Base-by-base conservation (phyloP, 1,140 invertebrate species). In the Meteorus sp. region DNA sequence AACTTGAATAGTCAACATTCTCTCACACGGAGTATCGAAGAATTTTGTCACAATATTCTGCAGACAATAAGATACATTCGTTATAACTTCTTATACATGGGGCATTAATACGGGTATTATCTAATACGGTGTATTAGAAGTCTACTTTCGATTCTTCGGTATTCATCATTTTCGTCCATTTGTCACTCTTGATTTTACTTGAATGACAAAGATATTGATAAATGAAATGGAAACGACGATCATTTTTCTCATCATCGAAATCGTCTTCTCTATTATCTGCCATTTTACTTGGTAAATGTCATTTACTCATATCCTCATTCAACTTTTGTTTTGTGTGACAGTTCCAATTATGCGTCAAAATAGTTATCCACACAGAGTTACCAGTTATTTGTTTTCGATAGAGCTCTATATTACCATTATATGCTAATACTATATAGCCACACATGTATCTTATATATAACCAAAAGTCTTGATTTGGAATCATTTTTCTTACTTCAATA, bases 131-230 rank as follows among this genome's bases (percentile, higher is more conserved):
- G 17, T 33, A 33, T 33, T 35, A 27, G 11, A 56, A 35, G 13
- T 37, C 63, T 74, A 83, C 84, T 72, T 83, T 85, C 33, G 81
- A 84, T 52, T 90, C 88, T 31, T 88, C 86, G 19, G 81, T 81
- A 56, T 78, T 78, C 66, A 90, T 84, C 85, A 93, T 86, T 77
- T 89, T 90, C 37, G 77, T 73, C 88, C 89, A 93, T 80, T 86
- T 89, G 50, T 93, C 90, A 37, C 82, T 74, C 79, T 91, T 92
- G 20, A 91, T 44, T 66, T 75, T 78, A 31, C 68, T 70, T 0
- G 73, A 68, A 5, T 44, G 61, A 1, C 56, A 55, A n/a, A 80
- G 56, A 45, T 77, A 76, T 59, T 73, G 70, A 7, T 69, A 64
- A 11, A 80, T 66, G 53, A 68, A 79, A 23, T 74, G 62, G 1